Percentiles rank a stretch among this genome's conserved stretches.
These are phyloP conservation scores for Chaetops frenatus DNA, from an alignment of 2,113 vertebrate species.

Conservation along the genomic window DNA sequence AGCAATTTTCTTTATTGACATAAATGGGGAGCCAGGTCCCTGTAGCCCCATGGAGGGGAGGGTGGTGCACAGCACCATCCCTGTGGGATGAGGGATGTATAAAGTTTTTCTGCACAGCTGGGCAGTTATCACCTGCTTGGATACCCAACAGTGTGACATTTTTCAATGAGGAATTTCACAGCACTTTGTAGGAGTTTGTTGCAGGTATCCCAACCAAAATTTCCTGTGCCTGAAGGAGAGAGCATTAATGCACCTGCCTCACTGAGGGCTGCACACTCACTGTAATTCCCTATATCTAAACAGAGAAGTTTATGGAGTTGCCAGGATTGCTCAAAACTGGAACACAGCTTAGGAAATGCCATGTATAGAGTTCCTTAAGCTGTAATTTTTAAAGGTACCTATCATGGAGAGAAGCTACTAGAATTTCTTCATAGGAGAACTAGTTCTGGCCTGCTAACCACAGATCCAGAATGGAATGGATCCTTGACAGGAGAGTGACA, in stretches of 20 bases:
- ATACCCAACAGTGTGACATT: neutral
- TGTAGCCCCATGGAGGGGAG: neutral
- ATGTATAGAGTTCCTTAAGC: neutral
- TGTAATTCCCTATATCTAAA: neutral
- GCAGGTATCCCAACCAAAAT: neutral
- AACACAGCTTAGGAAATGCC: neutral
- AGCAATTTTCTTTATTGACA: neutral
- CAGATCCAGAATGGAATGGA: neutral
- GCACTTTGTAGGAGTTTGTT: neutral
- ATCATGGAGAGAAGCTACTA: neutral
- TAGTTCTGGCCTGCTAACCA: neutral
- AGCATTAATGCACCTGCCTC: neutral
- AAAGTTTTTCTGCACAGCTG: neutral
- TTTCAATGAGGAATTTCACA: neutral
- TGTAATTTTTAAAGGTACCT: neutral
- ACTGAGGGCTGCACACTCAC: neutral
- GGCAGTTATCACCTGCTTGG: neutral
- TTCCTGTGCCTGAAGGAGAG: neutral
- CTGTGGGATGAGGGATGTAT: neutral
- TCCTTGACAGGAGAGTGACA: neutral
- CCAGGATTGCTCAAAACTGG: neutral
- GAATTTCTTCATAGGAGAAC: neutral
- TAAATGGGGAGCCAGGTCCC: neutral
- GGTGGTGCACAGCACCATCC: neutral
- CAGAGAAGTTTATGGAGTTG: neutral